Evolutionary conservation across 2,797 vertebrate species (phyloP).

Genomic region (Manis javanica): DNA sequence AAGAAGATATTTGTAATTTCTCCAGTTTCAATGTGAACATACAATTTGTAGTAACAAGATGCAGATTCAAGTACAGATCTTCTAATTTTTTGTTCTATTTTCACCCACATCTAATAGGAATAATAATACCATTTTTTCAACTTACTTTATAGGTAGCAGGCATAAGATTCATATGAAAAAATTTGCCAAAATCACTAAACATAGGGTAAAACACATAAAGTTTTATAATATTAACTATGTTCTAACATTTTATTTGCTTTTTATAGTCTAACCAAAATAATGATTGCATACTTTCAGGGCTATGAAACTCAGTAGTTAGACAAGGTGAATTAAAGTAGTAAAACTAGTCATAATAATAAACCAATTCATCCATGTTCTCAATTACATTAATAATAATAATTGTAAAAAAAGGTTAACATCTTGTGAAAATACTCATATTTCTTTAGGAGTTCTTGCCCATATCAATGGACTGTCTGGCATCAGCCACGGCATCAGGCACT

Average conservation of each 20-base stretch:
- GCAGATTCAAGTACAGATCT: neutral
- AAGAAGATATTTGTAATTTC: constrained; percentile 11
- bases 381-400: too few species aligned
- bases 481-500: too few species aligned
- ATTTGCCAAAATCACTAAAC: constrained; percentile 20
- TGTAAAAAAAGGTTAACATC: too few species aligned
- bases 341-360: constrained; percentile 81
- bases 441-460: too few species aligned
- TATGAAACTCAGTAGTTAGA: constrained; percentile 82
- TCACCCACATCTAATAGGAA: neutral
- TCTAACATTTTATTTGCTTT: constrained; percentile 50
- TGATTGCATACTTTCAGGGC: constrained; percentile 45
- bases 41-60: neutral
- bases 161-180: constrained; percentile 7
- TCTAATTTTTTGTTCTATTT: neutral
- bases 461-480: too few species aligned
- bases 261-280: constrained; percentile 71
- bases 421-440: too few species aligned
- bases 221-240: constrained; percentile 29
- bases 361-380: neutral
- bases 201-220: constrained; percentile 29
- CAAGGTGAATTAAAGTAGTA: constrained; percentile 83
- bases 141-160: neutral
- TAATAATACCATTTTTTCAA: neutral
- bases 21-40: neutral